Base-by-base conservation (phyloP, 2,797 vertebrate genomes). In the Megalops cyprinoides region DNA sequence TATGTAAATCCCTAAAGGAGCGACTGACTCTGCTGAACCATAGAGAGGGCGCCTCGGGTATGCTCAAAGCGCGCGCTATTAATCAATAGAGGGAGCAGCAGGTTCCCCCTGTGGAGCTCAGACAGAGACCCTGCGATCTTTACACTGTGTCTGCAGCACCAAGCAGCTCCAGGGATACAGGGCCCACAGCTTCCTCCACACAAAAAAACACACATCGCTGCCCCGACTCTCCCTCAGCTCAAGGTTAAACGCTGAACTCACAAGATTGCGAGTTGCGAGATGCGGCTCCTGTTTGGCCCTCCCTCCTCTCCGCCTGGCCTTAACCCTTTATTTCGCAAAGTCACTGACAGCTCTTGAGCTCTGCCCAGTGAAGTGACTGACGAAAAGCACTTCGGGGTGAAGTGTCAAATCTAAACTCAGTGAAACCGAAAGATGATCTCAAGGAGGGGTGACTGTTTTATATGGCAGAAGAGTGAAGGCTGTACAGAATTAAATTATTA, bases 201-300 rank as follows among this genome's bases (percentile, higher is more conserved):
- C 65, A 56, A 67, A 73, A 42, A 51, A 56, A 9, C 37, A 20
- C 48, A 74, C 67, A 74, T 65, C 23, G 0, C 23, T n/a, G 4
- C 71, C 71, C 71, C 6, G 20, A 8, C 44, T 56, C 28, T 44
- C 78, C 49, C 78, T 28, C 14, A 53, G 5, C 51, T 80, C 56
- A 69, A 79, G 78, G 78, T 83, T 76, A 83, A 79, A 80, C 51
- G 73, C 28, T 25, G 25, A 44, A 56, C 76, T 67, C 37, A 75
- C 18, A 12, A 34, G 71, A 31, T 44, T n/a, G 18, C 20, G 6
- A n/a, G n/a, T n/a, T n/a, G n/a, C n/a, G 12, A 42, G 67, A 56
- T 34, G 20, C 49, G 51, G 34, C 46, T 78, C 48, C 23, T 34
- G 10, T 3, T 62, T 62, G 4, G 42, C 55, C 20, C 25, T 77